Base-by-base conservation (phyloP, 2,888 invertebrate genomes). In the Lamellibrachia columna region DNA sequence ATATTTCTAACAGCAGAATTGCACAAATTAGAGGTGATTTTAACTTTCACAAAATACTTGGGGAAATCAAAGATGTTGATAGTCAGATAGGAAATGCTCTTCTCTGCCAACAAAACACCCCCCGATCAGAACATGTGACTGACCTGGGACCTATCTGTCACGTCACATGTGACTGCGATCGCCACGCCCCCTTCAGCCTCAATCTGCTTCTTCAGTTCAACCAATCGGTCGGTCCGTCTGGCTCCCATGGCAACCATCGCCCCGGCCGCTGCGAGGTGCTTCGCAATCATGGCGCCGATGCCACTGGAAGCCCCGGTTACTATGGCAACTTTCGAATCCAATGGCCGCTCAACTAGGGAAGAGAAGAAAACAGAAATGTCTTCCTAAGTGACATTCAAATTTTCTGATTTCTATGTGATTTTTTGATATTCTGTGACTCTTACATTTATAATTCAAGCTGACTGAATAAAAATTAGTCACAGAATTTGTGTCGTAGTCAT, bases 241-340 rank as follows among this genome's bases (percentile, higher is more conserved):
- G 96, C 96, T 93, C 96, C 96, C 94, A 97, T 94, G 93, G 96
- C 96, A 93, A 97, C 96, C 92, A 95, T 95, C 9, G 96, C 96
- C 15, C 97, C 97, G 22, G 95, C 95, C n/a, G 94, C 94, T 8
- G 96, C 96, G 55, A 96, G 93, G 9, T 95, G 95, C 90, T 94
- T 93, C 9, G 96, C 95, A 55, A 96, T 95, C 11, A 96, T 96
- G 58, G 95, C 95, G 8, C 97, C 97, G 92, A 97, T 97, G 55
- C 97, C 97, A 94, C 96, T 96, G 28, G 96, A 96, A 22, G 97
- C 96, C 6, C 97, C 97, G 0, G 97, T 97, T 53, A 97, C 96
- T 93, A 97, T 95, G 93, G 96, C 96, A 93, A 97, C 96, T 92
- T 95, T 95, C 52, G 95, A 95, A 55, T 94, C 93, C 52, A 96